Percentiles rank a stretch among this genome's conserved stretches.
These are phyloP conservation scores for Phrynosoma platyrhinos DNA, from an alignment of 2,113 vertebrate genomes.

Conservation along the genomic window DNA sequence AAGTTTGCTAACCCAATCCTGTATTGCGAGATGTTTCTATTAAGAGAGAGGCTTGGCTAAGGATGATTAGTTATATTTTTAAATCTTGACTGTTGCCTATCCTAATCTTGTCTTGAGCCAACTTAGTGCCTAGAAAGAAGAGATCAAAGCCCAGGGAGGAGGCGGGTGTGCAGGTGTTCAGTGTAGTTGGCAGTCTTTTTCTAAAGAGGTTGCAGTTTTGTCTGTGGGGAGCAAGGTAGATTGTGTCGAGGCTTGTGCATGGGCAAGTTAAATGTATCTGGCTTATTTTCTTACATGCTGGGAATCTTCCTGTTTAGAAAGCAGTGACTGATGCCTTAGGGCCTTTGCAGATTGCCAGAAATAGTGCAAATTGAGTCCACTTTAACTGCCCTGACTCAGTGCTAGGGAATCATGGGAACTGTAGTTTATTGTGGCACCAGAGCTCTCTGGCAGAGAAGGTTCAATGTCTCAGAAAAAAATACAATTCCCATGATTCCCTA, in stretches of 20 bases:
- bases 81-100: slow-evolving; percentile 50
- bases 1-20: not conserved
- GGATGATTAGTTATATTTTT: slow-evolving; percentile 49
- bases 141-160: not conserved
- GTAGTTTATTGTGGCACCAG: too few relatives aligned
- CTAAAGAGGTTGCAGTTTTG: slow-evolving; percentile 11
- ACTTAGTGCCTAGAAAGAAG: slow-evolving; percentile 50
- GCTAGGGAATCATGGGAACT: too few relatives aligned
- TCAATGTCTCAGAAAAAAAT: too few relatives aligned
- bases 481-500: too few relatives aligned
- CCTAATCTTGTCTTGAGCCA: slow-evolving; percentile 33
- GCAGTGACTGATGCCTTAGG: slow-evolving; percentile 17
- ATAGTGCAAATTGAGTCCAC: too few relatives aligned
- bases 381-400: too few relatives aligned
- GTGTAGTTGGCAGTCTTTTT: slow-evolving; percentile 40
- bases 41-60: slow-evolving; percentile 42
- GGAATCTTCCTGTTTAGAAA: slow-evolving; percentile 35
- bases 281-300: slow-evolving; percentile 45
- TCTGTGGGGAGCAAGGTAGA: not conserved
- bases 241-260: slow-evolving; percentile 28
- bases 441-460: too few relatives aligned
- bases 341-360: too few relatives aligned
- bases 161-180: not conserved
- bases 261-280: slow-evolving; percentile 39
- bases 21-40: slow-evolving; percentile 39